These are phyloP conservation scores for Connochaetes taurinus DNA, from an alignment of 2,113 vertebrate species.

Conservation along the genomic window DNA sequence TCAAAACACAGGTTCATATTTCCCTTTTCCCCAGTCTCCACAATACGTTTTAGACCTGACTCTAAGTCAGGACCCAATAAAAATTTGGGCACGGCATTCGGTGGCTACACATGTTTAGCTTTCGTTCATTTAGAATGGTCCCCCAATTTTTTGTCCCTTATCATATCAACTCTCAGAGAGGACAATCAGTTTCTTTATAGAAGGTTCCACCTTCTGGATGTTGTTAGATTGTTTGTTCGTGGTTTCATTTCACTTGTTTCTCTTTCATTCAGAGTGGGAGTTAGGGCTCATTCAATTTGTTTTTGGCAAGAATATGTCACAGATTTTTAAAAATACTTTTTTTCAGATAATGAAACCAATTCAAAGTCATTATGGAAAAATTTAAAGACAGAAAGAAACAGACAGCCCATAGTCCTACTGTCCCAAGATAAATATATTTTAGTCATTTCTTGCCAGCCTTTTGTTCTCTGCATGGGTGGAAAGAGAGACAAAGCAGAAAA, in stretches of 20 bases:
- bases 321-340: not conserved
- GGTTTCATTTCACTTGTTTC: not conserved
- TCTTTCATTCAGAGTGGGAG: not conserved
- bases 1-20: not conserved
- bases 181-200: not conserved
- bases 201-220: not conserved
- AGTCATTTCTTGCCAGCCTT: not conserved
- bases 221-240: not conserved
- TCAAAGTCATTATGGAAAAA: not conserved
- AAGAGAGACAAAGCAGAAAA: not conserved
- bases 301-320: not conserved
- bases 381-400: not conserved
- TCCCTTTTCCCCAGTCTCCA: not conserved
- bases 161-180: not conserved
- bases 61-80: not conserved
- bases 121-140: not conserved
- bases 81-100: accelerated
- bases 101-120: not conserved
- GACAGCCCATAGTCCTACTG: not conserved
- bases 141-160: not conserved
- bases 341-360: not conserved
- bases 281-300: not conserved
- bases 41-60: not conserved
- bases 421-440: not conserved
- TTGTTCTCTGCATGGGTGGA: not conserved